These are phyloP conservation scores for Sciurus carolinensis DNA, from an alignment of 2,797 vertebrate species.

Conservation along the genomic window DNA sequence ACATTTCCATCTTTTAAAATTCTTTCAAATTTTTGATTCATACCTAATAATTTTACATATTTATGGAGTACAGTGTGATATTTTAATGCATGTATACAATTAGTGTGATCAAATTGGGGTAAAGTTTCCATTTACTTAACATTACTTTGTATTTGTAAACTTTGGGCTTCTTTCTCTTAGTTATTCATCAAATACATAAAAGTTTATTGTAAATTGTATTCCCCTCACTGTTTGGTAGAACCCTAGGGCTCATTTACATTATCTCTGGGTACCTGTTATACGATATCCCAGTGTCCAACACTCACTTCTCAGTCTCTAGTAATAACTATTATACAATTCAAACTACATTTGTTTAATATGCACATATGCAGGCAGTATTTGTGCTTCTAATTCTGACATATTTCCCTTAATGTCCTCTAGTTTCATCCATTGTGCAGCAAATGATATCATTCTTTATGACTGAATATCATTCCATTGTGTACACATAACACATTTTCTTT, in stretches of 20 bases:
- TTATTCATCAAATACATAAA: neutral
- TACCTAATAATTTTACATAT: neutral
- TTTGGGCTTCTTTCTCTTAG: neutral
- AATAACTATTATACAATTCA: neutral
- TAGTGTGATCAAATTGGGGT: neutral
- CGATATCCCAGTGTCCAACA: rapidly evolving
- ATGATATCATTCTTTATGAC: neutral
- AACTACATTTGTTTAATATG: neutral
- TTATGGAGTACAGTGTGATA: neutral
- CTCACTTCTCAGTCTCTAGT: neutral
- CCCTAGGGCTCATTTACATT: neutral
- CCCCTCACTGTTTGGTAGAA: neutral
- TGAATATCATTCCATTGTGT: neutral
- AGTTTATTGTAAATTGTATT: neutral
- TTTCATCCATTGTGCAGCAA: neutral
- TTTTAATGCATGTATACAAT: neutral
- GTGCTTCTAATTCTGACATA: neutral
- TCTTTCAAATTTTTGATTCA: neutral
- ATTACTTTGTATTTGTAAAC: neutral
- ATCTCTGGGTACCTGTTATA: neutral
- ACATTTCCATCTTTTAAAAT: neutral
- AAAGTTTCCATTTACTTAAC: neutral
- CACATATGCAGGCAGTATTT: neutral
- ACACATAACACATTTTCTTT: neutral
- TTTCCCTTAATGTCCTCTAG: neutral